Conservation (phyloP, 2,113 vertebrate genomes). For the Pseudorectes ferrugineus region DNA sequence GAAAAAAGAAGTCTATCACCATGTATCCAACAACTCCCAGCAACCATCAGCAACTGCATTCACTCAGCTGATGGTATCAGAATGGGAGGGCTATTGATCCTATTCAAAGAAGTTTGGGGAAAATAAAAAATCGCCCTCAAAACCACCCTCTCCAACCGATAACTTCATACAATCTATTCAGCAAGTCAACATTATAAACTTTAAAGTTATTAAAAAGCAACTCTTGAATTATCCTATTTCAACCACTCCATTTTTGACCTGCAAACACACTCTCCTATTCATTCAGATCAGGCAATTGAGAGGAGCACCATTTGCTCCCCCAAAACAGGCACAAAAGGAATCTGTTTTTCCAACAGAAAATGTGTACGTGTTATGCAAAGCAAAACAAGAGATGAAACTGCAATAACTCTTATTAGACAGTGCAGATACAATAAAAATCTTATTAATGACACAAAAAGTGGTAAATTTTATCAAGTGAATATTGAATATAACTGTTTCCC, state of each 20-base stretch:
- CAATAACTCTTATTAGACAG: neutral
- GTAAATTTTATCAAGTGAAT: neutral
- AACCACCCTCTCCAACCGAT: neutral
- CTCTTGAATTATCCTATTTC: neutral
- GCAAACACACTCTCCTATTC: neutral
- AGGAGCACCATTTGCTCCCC: neutral
- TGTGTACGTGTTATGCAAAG: rapidly evolving
- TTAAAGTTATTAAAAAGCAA: neutral
- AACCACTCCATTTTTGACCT: neutral
- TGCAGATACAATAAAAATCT: neutral
- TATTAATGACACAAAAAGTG: neutral
- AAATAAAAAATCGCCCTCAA: neutral
- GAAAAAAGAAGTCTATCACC: neutral
- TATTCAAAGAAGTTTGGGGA: neutral
- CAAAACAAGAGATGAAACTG: neutral
- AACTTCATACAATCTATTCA: neutral
- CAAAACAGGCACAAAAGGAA: neutral
- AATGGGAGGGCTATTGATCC: neutral
- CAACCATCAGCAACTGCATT: neutral
- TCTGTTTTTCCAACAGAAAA: neutral
- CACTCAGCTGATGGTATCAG: neutral
- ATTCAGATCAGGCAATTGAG: neutral
- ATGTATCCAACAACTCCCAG: neutral
- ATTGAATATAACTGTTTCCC: neutral
- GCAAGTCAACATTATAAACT: neutral